Conservation (phyloP, 2,113 vertebrate species). For the Tor tambroides region DNA sequence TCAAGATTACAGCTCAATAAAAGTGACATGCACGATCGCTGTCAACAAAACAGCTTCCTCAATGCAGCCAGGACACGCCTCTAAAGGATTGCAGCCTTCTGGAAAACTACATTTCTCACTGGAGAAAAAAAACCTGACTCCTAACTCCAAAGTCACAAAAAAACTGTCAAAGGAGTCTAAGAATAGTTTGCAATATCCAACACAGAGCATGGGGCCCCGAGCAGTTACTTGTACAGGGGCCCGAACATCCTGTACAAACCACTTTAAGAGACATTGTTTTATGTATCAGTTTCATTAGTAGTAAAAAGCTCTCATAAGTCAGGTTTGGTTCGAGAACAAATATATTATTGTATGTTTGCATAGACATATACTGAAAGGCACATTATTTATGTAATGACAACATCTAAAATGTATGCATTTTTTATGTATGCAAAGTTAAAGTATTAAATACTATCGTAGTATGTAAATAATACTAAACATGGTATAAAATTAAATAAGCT, state of each 20-base stretch:
- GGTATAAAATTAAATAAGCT: too few relatives aligned
- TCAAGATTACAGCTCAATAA: conserved; percentile 46
- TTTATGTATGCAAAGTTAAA: too few relatives aligned
- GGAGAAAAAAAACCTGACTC: neutral
- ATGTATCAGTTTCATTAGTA: too few relatives aligned
- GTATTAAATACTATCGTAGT: too few relatives aligned
- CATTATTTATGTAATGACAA: too few relatives aligned
- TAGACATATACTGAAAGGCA: too few relatives aligned
- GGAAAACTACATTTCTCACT: conserved; percentile 1
- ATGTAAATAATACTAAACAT: too few relatives aligned
- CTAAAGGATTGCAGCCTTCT: neutral
- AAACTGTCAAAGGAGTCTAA: neutral
- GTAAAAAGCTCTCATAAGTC: too few relatives aligned
- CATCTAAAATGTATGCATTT: too few relatives aligned
- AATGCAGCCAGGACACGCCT: neutral
- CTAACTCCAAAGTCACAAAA: neutral
- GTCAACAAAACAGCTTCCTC: conserved; percentile 17
- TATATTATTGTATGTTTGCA: too few relatives aligned
- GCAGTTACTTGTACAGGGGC: neutral
- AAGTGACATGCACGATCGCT: conserved; percentile 19
- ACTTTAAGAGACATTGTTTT: neutral
- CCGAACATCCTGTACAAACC: neutral
- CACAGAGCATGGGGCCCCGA: neutral
- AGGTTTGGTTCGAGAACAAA: too few relatives aligned
- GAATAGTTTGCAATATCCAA: conserved; percentile 2